phyloP scores from a whole-genome alignment of 1,140 invertebrate species.

The Belonocnema kinseyi region DNA sequence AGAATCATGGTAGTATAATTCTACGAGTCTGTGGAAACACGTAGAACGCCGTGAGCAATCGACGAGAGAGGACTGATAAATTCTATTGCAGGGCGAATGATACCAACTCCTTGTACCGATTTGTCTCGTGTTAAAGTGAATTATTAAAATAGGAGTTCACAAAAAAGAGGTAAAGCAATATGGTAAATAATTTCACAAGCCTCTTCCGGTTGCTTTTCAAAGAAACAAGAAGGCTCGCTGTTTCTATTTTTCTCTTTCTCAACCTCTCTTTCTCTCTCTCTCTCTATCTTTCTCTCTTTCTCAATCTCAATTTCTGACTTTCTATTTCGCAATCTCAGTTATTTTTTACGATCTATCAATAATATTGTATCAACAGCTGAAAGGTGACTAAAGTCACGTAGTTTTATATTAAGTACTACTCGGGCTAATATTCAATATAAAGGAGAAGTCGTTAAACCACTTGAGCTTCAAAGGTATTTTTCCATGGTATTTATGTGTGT shows the following conservation, averaged over 20 bases:
- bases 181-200: neutral
- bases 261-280: neutral
- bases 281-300: neutral
- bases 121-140: neutral
- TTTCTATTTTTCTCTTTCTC: neutral
- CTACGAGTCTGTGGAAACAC: neutral
- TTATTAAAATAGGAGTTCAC: neutral
- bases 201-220: neutral
- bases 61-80: neutral
- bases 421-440: no score
- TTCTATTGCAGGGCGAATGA: neutral
- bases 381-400: neutral
- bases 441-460: no score
- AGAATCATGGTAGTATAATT: neutral
- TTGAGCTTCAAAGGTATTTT: no score
- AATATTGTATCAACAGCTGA: neutral
- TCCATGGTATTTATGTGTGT: no score
- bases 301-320: neutral
- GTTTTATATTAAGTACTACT: neutral
- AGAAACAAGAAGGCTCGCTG: no score
- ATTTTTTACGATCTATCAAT: neutral
- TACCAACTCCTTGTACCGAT: neutral
- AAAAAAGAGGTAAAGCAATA: constrained; percentile 2
- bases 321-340: neutral
- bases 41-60: neutral